Evolutionary conservation across 2,888 invertebrate genomes (phyloP).

Genomic region (Peribatodes rhomboidaria): DNA sequence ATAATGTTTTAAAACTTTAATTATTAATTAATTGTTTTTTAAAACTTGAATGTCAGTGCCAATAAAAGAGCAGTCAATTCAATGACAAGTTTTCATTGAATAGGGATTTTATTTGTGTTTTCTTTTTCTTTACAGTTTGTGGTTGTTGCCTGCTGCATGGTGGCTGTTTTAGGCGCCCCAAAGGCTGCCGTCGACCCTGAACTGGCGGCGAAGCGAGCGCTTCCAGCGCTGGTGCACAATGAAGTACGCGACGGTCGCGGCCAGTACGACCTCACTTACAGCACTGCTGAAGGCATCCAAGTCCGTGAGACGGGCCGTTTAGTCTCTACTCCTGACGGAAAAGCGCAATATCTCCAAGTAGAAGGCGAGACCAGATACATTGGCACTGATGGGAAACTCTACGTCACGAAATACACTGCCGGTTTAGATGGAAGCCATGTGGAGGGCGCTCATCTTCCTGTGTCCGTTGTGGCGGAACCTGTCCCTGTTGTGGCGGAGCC

Average conservation of each 20-base stretch:
- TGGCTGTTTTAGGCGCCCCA: constrained; percentile 46
- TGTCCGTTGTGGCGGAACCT: constrained; percentile 50
- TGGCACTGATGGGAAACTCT: constrained; percentile 67
- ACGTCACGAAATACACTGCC: constrained; percentile 67
- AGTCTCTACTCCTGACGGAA: constrained; percentile 58
- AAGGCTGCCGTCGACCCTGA: constrained; percentile 34
- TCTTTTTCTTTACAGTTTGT: constrained; percentile 53
- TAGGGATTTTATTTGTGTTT: neutral
- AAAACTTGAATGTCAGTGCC: no score
- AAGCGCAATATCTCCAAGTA: constrained; percentile 59
- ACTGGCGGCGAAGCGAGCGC: constrained; percentile 47
- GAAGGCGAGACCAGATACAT: constrained; percentile 68
- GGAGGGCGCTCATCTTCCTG: constrained; percentile 61
- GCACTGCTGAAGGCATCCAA: constrained; percentile 67
- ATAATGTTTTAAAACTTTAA: no score
- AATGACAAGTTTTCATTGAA: neutral
- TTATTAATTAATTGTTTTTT: no score
- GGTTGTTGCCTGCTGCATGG: constrained; percentile 52
- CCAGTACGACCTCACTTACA: constrained; percentile 66
- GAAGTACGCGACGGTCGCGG: constrained; percentile 66
- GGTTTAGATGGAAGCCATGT: constrained; percentile 64
- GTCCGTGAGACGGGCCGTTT: constrained; percentile 65
- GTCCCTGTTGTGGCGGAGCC: constrained; percentile 39
- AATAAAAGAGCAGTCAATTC: neutral
- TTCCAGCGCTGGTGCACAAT: constrained; percentile 61